Conservation (phyloP, 1,140 invertebrate genomes). For the Limonius californicus region DNA sequence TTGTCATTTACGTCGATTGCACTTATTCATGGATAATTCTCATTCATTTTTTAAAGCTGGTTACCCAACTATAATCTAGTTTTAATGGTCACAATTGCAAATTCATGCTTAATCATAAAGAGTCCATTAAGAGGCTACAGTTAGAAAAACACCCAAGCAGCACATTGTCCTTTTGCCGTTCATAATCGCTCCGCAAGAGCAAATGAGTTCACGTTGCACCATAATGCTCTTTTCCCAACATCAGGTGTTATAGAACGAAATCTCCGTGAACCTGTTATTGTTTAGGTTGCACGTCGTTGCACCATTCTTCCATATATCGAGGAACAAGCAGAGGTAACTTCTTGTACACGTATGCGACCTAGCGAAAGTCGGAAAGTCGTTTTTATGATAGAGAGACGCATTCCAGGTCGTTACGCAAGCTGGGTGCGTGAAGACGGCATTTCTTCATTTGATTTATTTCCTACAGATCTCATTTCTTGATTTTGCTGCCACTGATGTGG, state of each 20-base stretch:
- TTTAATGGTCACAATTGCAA: no score
- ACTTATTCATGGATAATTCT: no score
- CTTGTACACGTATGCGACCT: not conserved
- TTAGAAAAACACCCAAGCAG: no score
- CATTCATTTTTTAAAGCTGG: no score
- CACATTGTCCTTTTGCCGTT: no score
- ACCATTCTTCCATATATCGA: not conserved
- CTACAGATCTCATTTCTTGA: no score
- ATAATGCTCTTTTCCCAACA: not conserved
- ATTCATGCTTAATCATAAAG: no score
- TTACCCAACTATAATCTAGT: no score
- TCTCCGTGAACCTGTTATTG: constrained; percentile 8
- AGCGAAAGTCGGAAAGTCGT: not conserved
- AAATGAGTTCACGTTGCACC: not conserved
- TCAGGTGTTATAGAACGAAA: not conserved
- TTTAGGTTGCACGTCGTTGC: not conserved
- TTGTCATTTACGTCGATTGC: no score
- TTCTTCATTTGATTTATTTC: no score
- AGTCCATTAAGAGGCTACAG: no score
- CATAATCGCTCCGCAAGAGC: not conserved
- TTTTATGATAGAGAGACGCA: not conserved
- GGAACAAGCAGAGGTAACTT: not conserved
- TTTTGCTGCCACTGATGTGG: no score
- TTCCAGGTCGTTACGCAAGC: not conserved
- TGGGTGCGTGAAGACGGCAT: not conserved